Percentiles rank a stretch among this genome's conserved stretches.
Conservation (phyloP, 1,140 invertebrate species). For the Himalopsyche phryganea region DNA sequence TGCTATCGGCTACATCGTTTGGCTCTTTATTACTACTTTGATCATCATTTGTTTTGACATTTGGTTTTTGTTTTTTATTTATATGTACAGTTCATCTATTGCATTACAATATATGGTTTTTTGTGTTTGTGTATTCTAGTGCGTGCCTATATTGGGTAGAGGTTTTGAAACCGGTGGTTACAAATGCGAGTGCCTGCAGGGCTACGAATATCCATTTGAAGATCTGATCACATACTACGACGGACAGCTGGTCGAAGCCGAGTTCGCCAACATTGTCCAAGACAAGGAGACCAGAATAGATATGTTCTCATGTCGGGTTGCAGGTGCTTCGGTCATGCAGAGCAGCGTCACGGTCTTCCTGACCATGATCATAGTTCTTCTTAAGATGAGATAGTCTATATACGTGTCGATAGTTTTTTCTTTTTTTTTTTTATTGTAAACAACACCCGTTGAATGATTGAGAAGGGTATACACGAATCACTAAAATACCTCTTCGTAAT, state of each 20-base stretch:
- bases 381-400: slow-evolving; percentile 19
- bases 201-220: slow-evolving; percentile 96
- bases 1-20: too few relatives aligned
- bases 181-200: slow-evolving; percentile 97
- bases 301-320: slow-evolving; percentile 88
- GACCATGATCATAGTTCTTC: slow-evolving; percentile 22
- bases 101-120: too few relatives aligned
- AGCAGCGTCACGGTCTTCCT: slow-evolving; percentile 42
- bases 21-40: too few relatives aligned
- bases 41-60: too few relatives aligned
- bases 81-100: too few relatives aligned
- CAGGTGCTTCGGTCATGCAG: slow-evolving; percentile 66
- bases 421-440: too few relatives aligned
- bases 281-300: slow-evolving; percentile 78
- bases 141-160: slow-evolving; percentile 87
- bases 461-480: too few relatives aligned
- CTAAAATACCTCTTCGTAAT: too few relatives aligned
- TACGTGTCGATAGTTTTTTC: too few relatives aligned
- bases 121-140: slow-evolving; percentile 65
- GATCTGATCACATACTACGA: slow-evolving; percentile 93
- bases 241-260: slow-evolving; percentile 91
- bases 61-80: too few relatives aligned
- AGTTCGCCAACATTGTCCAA: slow-evolving; percentile 82
- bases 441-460: too few relatives aligned
- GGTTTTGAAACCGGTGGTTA: slow-evolving; percentile 93